Base-by-base conservation (phyloP, 2,113 vertebrate genomes). In the Pituophis catenifer region DNA sequence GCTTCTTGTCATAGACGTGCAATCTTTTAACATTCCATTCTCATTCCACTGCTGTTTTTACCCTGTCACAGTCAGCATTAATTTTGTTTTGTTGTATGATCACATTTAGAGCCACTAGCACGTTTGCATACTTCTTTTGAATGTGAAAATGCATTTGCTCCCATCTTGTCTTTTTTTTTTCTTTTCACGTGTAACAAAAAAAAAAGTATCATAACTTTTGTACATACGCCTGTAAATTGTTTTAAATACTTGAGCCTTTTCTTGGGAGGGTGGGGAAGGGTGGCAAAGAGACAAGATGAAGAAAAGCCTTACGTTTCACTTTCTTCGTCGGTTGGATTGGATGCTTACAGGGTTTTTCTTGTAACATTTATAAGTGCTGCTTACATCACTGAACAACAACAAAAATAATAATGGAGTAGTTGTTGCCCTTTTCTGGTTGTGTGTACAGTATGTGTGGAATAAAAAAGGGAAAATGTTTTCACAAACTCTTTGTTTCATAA, bases 171-270 rank as follows among this genome's bases (percentile, higher is more conserved):
- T 97, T 94, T 98, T 98, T 98, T 98, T 92, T 96, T 97, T 86
- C 33, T 55, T 93, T 97, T 97, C 98, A 97, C 97, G 97, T 98
- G 97, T 98, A 98, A 98, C 97, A 59, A 59, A 59, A 70, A 62
- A 62, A 98, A 97, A 96, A 91, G 95, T 97, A 96, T 97, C 98
- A 98, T 97, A 97, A 97, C 98, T 98, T 98, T 98, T 99, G 99
- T 99, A 99, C 98, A 99, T 99, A 99, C 96, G 98, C 98, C 98
- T 99, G 99, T 99, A 99, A 99, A 99, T 99, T 98, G 99, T 99
- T 99, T 99, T 99, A 99, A 99, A 99, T 99, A 99, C 99, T 99
- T 99, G 99, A 99, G 99, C 99, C 99, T 99, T 99, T 99, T 98
- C 98, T 98, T 91, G 98, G 96, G 97, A 97, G 97, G 97, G 97